Conservation (phyloP, 1,140 invertebrate species). For the Nasonia giraulti region DNA sequence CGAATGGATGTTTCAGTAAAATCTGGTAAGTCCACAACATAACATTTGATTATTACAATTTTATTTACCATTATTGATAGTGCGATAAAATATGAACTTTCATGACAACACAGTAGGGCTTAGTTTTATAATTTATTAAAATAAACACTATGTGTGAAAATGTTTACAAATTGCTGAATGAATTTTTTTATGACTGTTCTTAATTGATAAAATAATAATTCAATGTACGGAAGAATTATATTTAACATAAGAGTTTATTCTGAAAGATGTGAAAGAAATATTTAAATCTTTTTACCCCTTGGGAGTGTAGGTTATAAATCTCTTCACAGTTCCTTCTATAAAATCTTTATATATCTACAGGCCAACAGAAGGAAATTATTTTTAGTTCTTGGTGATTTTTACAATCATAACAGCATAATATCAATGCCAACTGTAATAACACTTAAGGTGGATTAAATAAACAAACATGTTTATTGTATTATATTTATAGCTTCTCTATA, state of each 20-base stretch:
- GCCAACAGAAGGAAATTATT: not conserved
- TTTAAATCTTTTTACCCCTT: not conserved
- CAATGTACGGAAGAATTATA: not conserved
- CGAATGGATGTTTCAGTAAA: conserved; percentile 72
- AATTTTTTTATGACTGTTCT: too few species aligned
- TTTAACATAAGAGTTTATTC: not conserved
- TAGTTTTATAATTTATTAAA: not conserved
- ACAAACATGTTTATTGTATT: not conserved
- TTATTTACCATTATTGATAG: conserved; percentile 16
- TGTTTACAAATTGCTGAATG: too few species aligned
- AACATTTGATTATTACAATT: conserved; percentile 21
- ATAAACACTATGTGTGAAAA: too few species aligned
- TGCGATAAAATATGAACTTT: not conserved
- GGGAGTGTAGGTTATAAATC: not conserved
- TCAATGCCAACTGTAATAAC: not conserved
- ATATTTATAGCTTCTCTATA: not conserved
- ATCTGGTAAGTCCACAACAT: conserved; percentile 65
- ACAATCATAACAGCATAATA: not conserved
- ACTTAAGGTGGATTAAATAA: not conserved
- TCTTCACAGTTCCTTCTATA: not conserved
- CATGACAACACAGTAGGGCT: not conserved
- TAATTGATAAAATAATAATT: too few species aligned
- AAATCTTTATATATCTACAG: not conserved
- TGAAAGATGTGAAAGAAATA: not conserved
- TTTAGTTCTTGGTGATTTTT: conserved; percentile 2